Base-by-base conservation (phyloP, 1,140 invertebrate species). In the Physella acuta region DNA sequence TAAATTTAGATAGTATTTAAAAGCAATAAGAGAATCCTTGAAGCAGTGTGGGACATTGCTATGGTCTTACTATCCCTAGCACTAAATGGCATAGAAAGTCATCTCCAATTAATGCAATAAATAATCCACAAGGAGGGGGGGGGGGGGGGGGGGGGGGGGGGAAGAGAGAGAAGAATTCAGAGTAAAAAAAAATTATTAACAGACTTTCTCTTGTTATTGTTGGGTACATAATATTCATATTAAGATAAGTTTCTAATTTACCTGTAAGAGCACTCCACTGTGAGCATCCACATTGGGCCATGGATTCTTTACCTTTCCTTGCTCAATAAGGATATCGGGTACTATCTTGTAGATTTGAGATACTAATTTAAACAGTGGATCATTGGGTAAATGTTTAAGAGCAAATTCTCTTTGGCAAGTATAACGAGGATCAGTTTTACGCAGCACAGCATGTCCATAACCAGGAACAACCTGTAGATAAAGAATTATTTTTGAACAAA, bases 281-380 rank as follows among this genome's bases (percentile, higher is more conserved):
- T 98, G 95, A 58, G 96, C 95, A 87, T 99, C 96, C 77, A 98
- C 96, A 88, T 98, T 98, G 68, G 96, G 96, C 95, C 95, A 99
- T 68, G 96, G 96, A 89, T 99, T 99, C 89, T 96, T 95, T 11
- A 97, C 94, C 86, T 99, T 98, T 78, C 95, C 95, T 72, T 93
- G 92, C 82, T 95, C 94, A 71, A 93, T 89, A 16, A 99, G 90
- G 75, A 98, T 91, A 73, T 94, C 92, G 0, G 96, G 96, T 56
- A 96, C 94, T 39, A 97, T 89, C 82, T 97, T 94, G 89, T 95
- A 98, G 3, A 87, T 66, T 82, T 93, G 92, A 3, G 93, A 90
- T 30, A 97, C 94, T 77, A 97, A 86, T 88, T 95, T 93, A 88
- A 97, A 96, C 63, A 95, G 84, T 5, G 91, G 90, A 83, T 98